These are phyloP conservation scores for Rissa tridactyla DNA, from an alignment of 2,113 vertebrate species.

Conservation along the genomic window DNA sequence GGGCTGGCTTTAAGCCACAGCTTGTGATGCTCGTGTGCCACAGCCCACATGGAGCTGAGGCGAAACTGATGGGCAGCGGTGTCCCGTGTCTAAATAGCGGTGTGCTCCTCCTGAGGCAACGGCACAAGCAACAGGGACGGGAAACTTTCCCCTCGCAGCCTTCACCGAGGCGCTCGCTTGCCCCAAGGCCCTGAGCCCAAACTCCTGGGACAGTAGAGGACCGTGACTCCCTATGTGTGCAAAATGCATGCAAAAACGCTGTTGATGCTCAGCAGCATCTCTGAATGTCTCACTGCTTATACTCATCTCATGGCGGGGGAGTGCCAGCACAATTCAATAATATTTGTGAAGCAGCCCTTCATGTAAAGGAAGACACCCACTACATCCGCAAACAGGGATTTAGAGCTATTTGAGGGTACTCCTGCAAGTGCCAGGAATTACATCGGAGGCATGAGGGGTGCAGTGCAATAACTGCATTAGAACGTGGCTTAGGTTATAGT, in stretches of 20 bases:
- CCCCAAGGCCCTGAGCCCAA: background rate
- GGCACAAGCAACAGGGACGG: background rate
- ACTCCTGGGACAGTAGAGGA: background rate
- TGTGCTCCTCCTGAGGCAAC: background rate
- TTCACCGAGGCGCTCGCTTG: fast-evolving
- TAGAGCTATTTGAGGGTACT: background rate
- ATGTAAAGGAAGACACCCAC: background rate
- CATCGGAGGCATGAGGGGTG: background rate
- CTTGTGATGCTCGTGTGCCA: background rate
- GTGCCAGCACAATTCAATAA: background rate
- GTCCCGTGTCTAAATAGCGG: background rate
- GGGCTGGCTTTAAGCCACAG: background rate
- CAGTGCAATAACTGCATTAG: background rate
- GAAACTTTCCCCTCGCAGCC: background rate
- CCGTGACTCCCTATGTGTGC: no score
- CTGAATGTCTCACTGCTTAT: background rate
- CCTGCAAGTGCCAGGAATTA: background rate
- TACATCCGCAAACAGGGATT: background rate
- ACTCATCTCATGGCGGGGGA: background rate
- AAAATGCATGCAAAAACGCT: background rate
- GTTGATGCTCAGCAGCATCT: background rate
- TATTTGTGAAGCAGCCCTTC: background rate
- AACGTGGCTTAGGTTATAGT: background rate
- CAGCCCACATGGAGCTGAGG: background rate
- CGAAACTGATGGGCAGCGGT: background rate